Evolutionary conservation across 2,888 invertebrate genomes (phyloP).

Genomic region (Eristalis tenax): DNA sequence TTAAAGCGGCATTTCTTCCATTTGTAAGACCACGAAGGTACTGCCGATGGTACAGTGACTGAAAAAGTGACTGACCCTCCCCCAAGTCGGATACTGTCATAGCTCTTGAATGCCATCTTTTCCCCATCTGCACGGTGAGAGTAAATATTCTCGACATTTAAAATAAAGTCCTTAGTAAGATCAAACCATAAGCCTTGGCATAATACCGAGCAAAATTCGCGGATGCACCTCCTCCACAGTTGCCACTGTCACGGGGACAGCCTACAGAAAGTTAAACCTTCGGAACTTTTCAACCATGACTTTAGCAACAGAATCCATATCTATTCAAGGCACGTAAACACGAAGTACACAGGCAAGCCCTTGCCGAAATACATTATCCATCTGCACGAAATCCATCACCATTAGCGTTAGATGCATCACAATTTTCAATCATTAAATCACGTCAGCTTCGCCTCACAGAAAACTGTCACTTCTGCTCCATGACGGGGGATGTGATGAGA

Average conservation of each 20-base stretch:
- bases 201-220: too few relatives aligned
- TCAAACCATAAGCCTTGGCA: too few relatives aligned
- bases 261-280: not conserved
- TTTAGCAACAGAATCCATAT: not conserved
- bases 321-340: not conserved
- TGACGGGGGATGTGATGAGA: constrained; percentile 38
- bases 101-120: too few relatives aligned
- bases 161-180: too few relatives aligned
- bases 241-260: not conserved
- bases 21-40: too few relatives aligned
- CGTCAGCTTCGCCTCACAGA: constrained; percentile 27
- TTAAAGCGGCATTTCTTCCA: too few relatives aligned
- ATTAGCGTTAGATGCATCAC: constrained; percentile 56
- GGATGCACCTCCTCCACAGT: too few relatives aligned
- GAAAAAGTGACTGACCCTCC: too few relatives aligned
- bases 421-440: constrained; percentile 60
- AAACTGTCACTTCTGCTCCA: constrained; percentile 44
- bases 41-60: too few relatives aligned
- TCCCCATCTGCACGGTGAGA: too few relatives aligned
- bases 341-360: not conserved
- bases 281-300: not conserved
- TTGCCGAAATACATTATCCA: constrained; percentile 18
- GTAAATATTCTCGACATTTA: too few relatives aligned
- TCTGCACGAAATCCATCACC: constrained; percentile 55
- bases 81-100: too few relatives aligned